A percentile compares a stretch with the other conserved stretches of the same genome.
These are phyloP conservation scores for Spinibarbus caldwelli DNA, from an alignment of 2,797 vertebrate genomes.

Conservation along the genomic window DNA sequence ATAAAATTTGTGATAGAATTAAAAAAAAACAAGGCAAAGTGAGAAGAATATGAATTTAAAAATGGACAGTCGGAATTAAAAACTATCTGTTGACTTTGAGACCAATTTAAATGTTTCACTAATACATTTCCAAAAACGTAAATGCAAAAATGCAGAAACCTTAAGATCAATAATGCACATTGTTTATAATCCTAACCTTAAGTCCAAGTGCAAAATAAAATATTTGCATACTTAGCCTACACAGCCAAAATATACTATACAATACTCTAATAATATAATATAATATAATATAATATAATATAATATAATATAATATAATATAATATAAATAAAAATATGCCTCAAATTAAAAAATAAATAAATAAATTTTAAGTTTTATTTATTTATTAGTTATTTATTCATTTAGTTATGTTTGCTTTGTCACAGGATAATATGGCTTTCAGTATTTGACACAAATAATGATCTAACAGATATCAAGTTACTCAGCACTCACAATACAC, in stretches of 20 bases:
- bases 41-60: background rate
- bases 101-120: background rate
- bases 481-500: background rate
- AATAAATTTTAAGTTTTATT: background rate
- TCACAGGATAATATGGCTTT: background rate
- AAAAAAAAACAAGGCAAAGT: background rate
- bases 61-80: background rate
- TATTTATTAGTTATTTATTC: background rate
- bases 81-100: background rate
- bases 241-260: background rate
- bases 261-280: background rate
- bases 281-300: background rate
- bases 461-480: background rate
- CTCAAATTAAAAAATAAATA: too few species aligned
- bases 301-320: background rate
- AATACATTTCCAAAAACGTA: background rate
- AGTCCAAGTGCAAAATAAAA: background rate
- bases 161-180: background rate
- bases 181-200: background rate
- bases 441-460: background rate
- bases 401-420: background rate
- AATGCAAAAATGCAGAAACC: background rate
- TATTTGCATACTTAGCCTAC: background rate
- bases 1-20: background rate
- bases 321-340: background rate